Evolutionary conservation across 2,797 vertebrate genomes (phyloP), one percentile per base, ranked within the genome.

Genomic region (Poeciliopsis presidionis): DNA sequence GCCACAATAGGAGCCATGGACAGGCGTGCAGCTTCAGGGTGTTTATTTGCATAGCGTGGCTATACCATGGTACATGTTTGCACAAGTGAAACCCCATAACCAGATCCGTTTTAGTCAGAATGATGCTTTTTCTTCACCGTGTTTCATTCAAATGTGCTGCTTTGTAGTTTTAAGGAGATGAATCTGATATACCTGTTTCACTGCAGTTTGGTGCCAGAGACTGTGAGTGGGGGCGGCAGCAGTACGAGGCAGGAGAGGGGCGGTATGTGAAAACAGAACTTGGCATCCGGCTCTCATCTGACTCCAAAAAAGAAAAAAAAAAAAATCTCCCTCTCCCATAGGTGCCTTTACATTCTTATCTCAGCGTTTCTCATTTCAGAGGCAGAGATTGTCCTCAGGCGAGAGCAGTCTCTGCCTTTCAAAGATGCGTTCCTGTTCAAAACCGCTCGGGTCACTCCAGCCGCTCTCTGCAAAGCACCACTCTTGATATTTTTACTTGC

Each of bases 401-500:
- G 7, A 89, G 84, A 85, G 85, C 84, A 83, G 89, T 86, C 86
- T 91, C 87, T 88, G 77, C 82, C 79, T 90, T 90, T 94, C 85
- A 88, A 86, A 90, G 85, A 81, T 0, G 39, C 1, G 53, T 20
- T 91, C 81, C 53, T 80, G 86, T 87, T 78, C 49, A 9, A 84
- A 91, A 75, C 84, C 59, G 89, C 82, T 79, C 61, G 18, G 90
- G 90, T 92, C 85, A 74, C 82, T 87, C 4, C 87, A 86, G 81
- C 89, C 77, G 88, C 89, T 90, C 88, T 91, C 84, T 79, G 67
- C 67, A 71, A 46, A 91, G 87, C 84, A 88, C 90, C 89, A 88
- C 91, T 91, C 84, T 91, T 61, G 88, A 88, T 95, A 91, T 94
- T 93, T 95, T 89, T 94, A 93, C 91, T 91, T 94, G 83, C 79